A percentile compares a stretch with the other conserved stretches of the same genome.
Evolutionary conservation across 2,113 vertebrate species (phyloP).

Genomic region (Scomber scombrus): DNA sequence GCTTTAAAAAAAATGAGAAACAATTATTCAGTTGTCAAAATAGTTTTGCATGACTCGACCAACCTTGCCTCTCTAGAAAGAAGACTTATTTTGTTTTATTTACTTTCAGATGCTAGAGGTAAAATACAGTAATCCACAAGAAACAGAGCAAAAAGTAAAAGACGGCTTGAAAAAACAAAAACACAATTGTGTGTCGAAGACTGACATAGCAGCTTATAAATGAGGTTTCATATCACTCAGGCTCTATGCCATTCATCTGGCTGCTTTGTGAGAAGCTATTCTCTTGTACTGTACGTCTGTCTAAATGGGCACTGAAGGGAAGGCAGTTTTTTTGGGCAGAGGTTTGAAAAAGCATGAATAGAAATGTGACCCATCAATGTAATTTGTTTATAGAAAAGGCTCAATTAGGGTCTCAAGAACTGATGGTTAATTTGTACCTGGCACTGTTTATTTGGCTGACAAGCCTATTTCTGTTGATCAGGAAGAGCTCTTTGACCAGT

Average conservation of each 20-base stretch:
- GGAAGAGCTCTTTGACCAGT: constrained; percentile 48
- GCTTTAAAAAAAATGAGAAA: no score
- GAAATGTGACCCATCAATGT: constrained; percentile 18
- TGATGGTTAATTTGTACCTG: constrained; percentile 24
- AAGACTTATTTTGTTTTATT: no score
- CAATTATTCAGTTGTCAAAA: no score
- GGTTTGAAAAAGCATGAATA: not conserved
- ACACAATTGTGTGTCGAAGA: constrained; percentile 1
- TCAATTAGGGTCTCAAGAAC: constrained; percentile 41
- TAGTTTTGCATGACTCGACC: no score
- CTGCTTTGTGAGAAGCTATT: constrained; percentile 35
- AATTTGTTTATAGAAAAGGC: constrained; percentile 33
- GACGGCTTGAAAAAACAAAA: no score
- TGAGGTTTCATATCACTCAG: constrained; percentile 22
- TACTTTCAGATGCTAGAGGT: no score
- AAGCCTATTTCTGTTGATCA: constrained; percentile 47
- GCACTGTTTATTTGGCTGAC: constrained; percentile 23
- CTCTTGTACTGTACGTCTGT: not conserved
- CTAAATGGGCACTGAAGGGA: constrained; percentile 11
- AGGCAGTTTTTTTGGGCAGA: constrained; percentile 13
- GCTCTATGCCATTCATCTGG: constrained; percentile 22
- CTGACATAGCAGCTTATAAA: constrained; percentile 42
- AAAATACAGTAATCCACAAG: no score
- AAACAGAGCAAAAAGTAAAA: no score
- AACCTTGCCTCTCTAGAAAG: no score